phyloP scores from a whole-genome alignment of 2,888 invertebrate genomes.

The Leptinotarsa tumamoca region DNA sequence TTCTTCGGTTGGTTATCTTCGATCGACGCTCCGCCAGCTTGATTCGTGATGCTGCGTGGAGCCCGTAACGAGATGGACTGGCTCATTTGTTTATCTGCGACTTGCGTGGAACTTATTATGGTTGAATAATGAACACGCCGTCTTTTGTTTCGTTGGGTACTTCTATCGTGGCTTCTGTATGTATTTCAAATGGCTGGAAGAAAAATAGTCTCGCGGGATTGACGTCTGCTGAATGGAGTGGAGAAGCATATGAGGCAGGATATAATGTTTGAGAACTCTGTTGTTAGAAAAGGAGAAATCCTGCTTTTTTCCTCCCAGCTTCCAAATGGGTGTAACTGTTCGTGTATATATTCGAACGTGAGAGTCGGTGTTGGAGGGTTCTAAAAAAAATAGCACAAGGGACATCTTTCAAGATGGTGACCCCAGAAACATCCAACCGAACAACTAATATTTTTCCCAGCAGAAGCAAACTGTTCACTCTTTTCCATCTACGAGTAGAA shows the following conservation, averaged over 20 bases:
- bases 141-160: slow-evolving; percentile 57
- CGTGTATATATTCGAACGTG: neutral
- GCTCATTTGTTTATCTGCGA: slow-evolving; percentile 66
- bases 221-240: neutral
- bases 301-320: too few relatives aligned
- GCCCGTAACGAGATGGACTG: slow-evolving; percentile 62
- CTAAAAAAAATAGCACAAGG: neutral
- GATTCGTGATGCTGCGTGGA: slow-evolving; percentile 61
- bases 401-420: neutral
- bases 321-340: neutral
- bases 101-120: slow-evolving; percentile 62
- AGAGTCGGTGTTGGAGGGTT: too few relatives aligned
- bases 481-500: too few relatives aligned
- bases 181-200: slow-evolving; percentile 27
- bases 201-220: neutral
- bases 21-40: slow-evolving; percentile 55
- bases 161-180: slow-evolving; percentile 35
- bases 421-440: too few relatives aligned
- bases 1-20: slow-evolving; percentile 58
- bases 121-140: slow-evolving; percentile 64
- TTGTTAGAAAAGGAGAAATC: too few relatives aligned
- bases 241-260: neutral
- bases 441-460: neutral
- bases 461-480: neutral
- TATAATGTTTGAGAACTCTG: neutral